Evolutionary conservation across 2,797 vertebrate species (phyloP).

Genomic region (Danio tinwini): DNA sequence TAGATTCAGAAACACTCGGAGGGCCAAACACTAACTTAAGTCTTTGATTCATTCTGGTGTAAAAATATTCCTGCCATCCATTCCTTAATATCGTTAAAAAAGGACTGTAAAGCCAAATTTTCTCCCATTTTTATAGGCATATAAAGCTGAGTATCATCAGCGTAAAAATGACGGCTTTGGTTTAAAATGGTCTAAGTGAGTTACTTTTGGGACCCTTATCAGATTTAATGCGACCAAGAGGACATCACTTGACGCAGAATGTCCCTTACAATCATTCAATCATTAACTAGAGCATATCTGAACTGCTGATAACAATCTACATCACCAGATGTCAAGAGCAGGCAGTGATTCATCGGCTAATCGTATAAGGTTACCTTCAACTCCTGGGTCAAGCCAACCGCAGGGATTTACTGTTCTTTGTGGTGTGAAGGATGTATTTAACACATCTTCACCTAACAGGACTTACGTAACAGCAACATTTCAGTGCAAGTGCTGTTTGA

Average conservation of each 20-base stretch:
- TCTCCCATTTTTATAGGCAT: no score
- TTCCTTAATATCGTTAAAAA: no score
- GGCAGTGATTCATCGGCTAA: conserved; percentile 7
- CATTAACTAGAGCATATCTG: conserved; percentile 38
- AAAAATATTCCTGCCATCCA: no score
- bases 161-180: no score
- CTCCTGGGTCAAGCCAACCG: conserved; percentile 1
- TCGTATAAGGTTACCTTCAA: neutral
- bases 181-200: no score
- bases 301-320: conserved; percentile 24
- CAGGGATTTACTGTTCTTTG: neutral
- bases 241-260: conserved; percentile 24
- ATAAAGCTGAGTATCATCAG: no score
- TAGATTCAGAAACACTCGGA: no score
- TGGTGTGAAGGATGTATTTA: conserved; percentile 3
- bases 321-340: conserved; percentile 35
- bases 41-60: no score
- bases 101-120: no score
- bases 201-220: conserved; percentile 8
- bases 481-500: neutral
- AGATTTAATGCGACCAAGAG: conserved; percentile 13
- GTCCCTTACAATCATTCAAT: conserved; percentile 15
- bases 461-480: neutral
- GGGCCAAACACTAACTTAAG: no score
- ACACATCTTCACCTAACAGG: neutral